A percentile compares a stretch with the other conserved stretches of the same genome.
Evolutionary conservation across 1,140 invertebrate genomes (phyloP).

Genomic region (Dufourea novaeangliae): DNA sequence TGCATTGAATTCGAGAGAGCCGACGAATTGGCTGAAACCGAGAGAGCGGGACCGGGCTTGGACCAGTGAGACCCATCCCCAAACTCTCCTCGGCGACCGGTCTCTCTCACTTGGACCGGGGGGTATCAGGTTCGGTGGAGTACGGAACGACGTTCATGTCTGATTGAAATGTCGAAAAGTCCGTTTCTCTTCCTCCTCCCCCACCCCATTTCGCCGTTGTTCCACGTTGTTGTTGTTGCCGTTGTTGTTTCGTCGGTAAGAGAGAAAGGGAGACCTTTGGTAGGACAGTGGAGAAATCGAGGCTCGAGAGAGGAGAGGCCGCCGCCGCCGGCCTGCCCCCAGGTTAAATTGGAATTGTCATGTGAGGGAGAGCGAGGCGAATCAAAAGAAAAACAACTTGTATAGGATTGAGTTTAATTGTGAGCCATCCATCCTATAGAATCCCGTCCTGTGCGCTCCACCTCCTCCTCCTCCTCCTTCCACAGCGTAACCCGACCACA

Average conservation of each 20-base stretch:
- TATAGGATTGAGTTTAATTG: slow-evolving; percentile 72
- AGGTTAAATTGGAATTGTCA: slow-evolving; percentile 79
- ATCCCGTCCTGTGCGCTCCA: neutral
- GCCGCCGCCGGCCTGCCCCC: slow-evolving; percentile 66
- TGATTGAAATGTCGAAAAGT: slow-evolving; percentile 80
- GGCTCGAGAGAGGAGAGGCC: slow-evolving; percentile 43
- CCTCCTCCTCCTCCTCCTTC: neutral
- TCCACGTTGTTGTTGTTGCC: slow-evolving; percentile 30
- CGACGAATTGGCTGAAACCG: slow-evolving; percentile 71
- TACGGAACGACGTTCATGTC: slow-evolving; percentile 69
- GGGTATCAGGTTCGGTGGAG: slow-evolving; percentile 32
- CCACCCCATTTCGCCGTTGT: slow-evolving; percentile 1
- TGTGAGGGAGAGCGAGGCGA: slow-evolving; percentile 72
- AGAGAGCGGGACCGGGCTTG: slow-evolving; percentile 51
- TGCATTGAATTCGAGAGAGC: slow-evolving; percentile 74
- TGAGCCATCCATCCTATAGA: slow-evolving; percentile 47
- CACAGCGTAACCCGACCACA: neutral
- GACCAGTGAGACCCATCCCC: slow-evolving; percentile 23
- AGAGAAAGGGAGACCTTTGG: slow-evolving; percentile 25
- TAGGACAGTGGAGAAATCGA: slow-evolving; percentile 27
- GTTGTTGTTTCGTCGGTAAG: slow-evolving; percentile 38
- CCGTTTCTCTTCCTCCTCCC: slow-evolving; percentile 40
- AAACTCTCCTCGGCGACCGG: slow-evolving; percentile 11
- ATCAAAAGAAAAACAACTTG: slow-evolving; percentile 72
- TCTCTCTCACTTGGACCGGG: slow-evolving; percentile 3